Conservation (phyloP, 2,113 vertebrate species). For the Psettodes erumei region DNA sequence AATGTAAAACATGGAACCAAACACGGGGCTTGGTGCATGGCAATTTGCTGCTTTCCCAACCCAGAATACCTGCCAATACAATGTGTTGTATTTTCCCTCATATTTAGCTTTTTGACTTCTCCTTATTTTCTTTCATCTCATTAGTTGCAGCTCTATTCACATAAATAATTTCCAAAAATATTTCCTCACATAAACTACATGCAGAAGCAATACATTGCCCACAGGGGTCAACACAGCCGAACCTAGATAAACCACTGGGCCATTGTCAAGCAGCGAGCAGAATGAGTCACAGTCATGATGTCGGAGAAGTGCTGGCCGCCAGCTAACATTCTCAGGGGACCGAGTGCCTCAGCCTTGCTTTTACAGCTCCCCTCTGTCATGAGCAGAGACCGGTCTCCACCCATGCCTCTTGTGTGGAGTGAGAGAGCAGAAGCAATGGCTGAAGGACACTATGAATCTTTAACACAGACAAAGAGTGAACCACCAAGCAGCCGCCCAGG, state of each 20-base stretch:
- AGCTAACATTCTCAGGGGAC: constrained; percentile 29
- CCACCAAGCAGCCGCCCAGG: constrained; percentile 5
- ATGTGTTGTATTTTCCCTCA: neutral
- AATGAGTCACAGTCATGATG: constrained; percentile 60
- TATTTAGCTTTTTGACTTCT: neutral
- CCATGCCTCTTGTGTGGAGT: constrained; percentile 8
- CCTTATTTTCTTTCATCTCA: neutral
- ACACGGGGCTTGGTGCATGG: neutral
- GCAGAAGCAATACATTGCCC: neutral
- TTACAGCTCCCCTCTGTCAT: constrained; percentile 33
- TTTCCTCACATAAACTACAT: neutral
- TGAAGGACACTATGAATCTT: constrained; percentile 61
- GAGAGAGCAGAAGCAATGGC: constrained; percentile 22
- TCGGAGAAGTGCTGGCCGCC: constrained; percentile 26
- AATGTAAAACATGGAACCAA: constrained; percentile 17
- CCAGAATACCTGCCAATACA: neutral
- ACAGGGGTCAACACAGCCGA: constrained; percentile 11
- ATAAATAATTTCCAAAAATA: neutral
- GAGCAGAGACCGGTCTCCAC: constrained; percentile 26
- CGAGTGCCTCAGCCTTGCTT: constrained; percentile 20
- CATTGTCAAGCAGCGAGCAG: constrained; percentile 15
- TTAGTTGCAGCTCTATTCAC: neutral
- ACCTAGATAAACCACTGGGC: neutral
- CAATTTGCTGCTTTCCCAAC: too few species aligned
- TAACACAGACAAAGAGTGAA: constrained; percentile 44